Evolutionary conservation across 2,888 invertebrate species (phyloP).

Genomic region (Carabus problematicus): DNA sequence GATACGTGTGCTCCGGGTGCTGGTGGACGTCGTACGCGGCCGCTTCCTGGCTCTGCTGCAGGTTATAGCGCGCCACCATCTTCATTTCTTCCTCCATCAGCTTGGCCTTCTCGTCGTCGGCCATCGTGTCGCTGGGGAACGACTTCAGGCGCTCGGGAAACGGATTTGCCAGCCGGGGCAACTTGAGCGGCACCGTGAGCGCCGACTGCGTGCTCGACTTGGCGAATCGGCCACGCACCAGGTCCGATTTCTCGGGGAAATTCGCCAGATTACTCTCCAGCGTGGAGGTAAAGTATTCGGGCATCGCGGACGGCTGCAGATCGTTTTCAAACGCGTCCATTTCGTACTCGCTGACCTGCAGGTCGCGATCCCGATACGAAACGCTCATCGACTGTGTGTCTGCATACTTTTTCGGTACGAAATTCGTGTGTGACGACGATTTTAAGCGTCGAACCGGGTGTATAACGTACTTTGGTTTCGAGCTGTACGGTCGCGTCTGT

Average conservation of each 20-base stretch:
- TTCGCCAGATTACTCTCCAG: not conserved
- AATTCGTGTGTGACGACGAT: not conserved
- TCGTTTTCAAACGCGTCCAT: too few species aligned
- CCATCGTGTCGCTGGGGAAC: constrained; percentile 55
- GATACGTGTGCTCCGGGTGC: not conserved
- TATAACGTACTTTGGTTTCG: constrained; percentile 23
- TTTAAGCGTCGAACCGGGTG: constrained; percentile 38
- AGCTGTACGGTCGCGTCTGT: constrained; percentile 35
- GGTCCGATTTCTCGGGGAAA: constrained; percentile 22
- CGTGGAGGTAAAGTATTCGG: constrained; percentile 5
- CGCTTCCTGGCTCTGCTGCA: constrained; percentile 28
- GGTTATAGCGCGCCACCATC: constrained; percentile 28
- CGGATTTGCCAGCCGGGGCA: constrained; percentile 51
- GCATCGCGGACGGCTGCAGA: constrained; percentile 7
- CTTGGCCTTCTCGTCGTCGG: constrained; percentile 57
- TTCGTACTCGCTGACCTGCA: too few species aligned
- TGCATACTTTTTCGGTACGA: not conserved
- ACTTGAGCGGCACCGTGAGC: constrained; percentile 51
- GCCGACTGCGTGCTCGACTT: constrained; percentile 54
- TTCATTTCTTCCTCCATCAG: constrained; percentile 54
- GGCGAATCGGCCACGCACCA: constrained; percentile 36
- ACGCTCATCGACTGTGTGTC: not conserved
- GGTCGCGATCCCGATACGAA: not conserved
- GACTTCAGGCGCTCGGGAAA: constrained; percentile 57
- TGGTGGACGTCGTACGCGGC: not conserved